These are phyloP conservation scores for Pelecanoides urinatrix DNA, from an alignment of 2,113 vertebrate genomes.

Conservation along the genomic window DNA sequence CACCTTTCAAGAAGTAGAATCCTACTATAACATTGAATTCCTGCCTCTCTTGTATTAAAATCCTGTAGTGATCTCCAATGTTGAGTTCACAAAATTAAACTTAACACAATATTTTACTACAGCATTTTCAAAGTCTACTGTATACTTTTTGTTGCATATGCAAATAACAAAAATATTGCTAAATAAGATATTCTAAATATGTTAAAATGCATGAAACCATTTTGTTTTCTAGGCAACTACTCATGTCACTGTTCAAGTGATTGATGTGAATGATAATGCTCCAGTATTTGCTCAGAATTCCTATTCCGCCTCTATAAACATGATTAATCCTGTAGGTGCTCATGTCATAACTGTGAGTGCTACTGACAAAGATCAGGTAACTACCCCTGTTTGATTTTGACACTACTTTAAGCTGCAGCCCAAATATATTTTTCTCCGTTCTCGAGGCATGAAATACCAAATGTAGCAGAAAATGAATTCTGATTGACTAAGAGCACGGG, in stretches of 20 bases:
- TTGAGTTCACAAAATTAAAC: not conserved
- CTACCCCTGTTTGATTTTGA: not conserved
- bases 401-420: not conserved
- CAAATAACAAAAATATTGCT: not conserved
- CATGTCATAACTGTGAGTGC: constrained; percentile 40
- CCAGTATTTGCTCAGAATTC: constrained; percentile 48
- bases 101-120: not conserved
- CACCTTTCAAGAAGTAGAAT: not conserved
- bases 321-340: constrained; percentile 42
- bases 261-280: constrained; percentile 66
- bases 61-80: not conserved
- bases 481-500: not conserved
- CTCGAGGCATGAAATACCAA: not conserved
- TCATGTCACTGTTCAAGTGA: constrained; percentile 14
- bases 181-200: not conserved
- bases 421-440: not conserved
- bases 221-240: constrained; percentile 39
- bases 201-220: not conserved
- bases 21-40: not conserved
- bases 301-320: constrained; percentile 40
- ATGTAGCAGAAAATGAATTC: not conserved
- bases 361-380: constrained; percentile 61
- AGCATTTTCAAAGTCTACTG: not conserved
- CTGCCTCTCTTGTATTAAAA: not conserved
- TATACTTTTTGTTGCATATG: not conserved